Evolutionary conservation across 92 coral and sea anemone species (phyloP), one percentile per base, ranked within the genome.

Genomic region (Ricordea florida): DNA sequence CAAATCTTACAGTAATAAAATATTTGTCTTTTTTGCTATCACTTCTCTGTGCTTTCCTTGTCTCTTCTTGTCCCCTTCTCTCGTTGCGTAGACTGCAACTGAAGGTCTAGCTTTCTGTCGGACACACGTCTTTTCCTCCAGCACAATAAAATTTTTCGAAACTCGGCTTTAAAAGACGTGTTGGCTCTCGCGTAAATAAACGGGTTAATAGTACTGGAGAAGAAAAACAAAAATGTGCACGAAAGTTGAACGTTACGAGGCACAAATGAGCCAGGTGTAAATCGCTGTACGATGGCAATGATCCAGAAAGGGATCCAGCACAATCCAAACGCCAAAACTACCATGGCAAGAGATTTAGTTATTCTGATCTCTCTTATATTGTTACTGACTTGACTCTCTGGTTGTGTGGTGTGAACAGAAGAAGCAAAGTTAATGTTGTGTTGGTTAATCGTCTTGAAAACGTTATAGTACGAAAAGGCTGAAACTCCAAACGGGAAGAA

Each of bases 241-340:
- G 41, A 21, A 3, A 63, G 24, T 22, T 41, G 50, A 13, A 63
- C 70, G 7, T 18, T 63, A 17, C 35, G 53, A 1, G 47, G 55
- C 47, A 63, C 25, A 14, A 24, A 20, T 2, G 52, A 34, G 24
- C 47, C 41, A 16, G n/a, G 4, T 0, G 47, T 63, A 27, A 62
- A 62, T 4, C 69, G 69, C 52, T 38, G 50, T 13, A 38, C 6
- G 14, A 63, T 8, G 11, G 55, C 70, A 0, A 63, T 45, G 24
- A 40, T 23, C 47, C 51, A 63, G n/a, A 26, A 38, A 36, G 70
- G 70, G 2, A 63, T 30, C 70, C 70, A 63, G 16, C 70, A 63
- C 18, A 63, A 14, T 0, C 30, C 69, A 43, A 62, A 62, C 0
- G 48, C 69, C 2, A 62, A 20, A 13, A 62, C 50, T 0, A 62